Evolutionary conservation across 1,140 invertebrate species (phyloP).

Genomic region (Drosophila nigrodunni): DNA sequence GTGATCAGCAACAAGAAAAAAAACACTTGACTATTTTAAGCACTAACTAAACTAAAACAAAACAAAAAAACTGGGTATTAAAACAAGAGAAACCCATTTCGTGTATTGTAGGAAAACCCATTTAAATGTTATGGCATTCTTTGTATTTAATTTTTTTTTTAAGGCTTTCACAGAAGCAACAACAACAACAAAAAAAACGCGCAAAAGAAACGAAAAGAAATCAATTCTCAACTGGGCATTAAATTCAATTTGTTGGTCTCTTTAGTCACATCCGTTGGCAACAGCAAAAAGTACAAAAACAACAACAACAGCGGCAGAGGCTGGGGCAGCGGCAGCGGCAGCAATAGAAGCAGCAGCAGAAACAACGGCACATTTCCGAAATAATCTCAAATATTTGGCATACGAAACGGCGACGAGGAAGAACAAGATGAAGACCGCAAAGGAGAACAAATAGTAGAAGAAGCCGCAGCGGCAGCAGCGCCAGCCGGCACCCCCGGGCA

Average conservation of each 20-base stretch:
- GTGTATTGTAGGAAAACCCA: conserved; percentile 37
- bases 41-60: conserved; percentile 10
- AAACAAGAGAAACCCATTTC: neutral
- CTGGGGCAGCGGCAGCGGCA: too few species aligned
- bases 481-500: conserved; percentile 5
- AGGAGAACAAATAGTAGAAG: too few species aligned
- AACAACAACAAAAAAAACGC: conserved; percentile 23
- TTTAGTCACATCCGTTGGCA: conserved; percentile 44
- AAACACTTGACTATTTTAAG: neutral
- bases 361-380: conserved; percentile 46
- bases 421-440: neutral
- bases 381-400: conserved; percentile 33
- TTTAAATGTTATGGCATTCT: conserved; percentile 56
- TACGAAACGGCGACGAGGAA: conserved; percentile 23
- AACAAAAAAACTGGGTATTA: conserved; percentile 7
- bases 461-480: too few species aligned
- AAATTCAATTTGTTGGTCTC: conserved; percentile 33
- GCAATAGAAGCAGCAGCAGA: too few species aligned
- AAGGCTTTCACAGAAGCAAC: conserved; percentile 43
- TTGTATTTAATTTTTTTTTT: conserved; percentile 15
- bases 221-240: conserved; percentile 28
- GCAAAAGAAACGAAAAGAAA: conserved; percentile 32
- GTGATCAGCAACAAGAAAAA: neutral
- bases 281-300: conserved; percentile 3
- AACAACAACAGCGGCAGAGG: conserved; percentile 3